Base-by-base conservation (phyloP, 2,113 vertebrate genomes). In the Australoheros scitulus region DNA sequence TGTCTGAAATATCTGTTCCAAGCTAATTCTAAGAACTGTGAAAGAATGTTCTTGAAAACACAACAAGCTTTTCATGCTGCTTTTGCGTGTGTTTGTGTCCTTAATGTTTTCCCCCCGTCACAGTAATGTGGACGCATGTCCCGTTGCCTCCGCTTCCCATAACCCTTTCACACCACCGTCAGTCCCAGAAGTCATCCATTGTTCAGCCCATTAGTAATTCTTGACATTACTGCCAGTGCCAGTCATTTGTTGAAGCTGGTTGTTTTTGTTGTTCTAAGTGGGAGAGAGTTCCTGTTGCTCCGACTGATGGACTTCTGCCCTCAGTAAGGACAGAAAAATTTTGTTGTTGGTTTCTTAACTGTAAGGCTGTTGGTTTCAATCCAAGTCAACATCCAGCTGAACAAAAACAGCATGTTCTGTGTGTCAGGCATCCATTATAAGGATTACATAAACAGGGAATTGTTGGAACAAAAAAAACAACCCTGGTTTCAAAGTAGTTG, bases 241-340 rank as follows among this genome's bases (percentile, higher is more conserved):
- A 80, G 89, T 91, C 89, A 89, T 82, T 78, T 14, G 61, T 80
- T 8, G 43, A 58, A 24, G 78, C 24, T 2, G 70, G 32, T 65
- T 89, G 90, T 88, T 91, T 90, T 91, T 93, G 63, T 91, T 89
- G 79, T 86, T 55, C 82, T 83, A 81, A 85, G 55, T 85, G 79
- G 57, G 41, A 79, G 77, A 77, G 52, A 91, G 78, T 94, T 94
- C 88, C 92, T 79, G 78, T 52, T 38, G 47, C 50, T 20, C 68
- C 24, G 82, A 34, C 61, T 77, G 64, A 77, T 88, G 64, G 85
- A 91, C 90, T 57, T 77, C 60, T 88, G 81, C 80, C 58, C 65
- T 83, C 24, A 59, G 38, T 88, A 74, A 80, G 32, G 18, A 58
- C 70, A 5, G 17, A 47, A 57, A 9, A 76, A 20, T 29, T 61